Evolutionary conservation across 1,140 invertebrate genomes (phyloP).

Genomic region (Streblospio benedicti): DNA sequence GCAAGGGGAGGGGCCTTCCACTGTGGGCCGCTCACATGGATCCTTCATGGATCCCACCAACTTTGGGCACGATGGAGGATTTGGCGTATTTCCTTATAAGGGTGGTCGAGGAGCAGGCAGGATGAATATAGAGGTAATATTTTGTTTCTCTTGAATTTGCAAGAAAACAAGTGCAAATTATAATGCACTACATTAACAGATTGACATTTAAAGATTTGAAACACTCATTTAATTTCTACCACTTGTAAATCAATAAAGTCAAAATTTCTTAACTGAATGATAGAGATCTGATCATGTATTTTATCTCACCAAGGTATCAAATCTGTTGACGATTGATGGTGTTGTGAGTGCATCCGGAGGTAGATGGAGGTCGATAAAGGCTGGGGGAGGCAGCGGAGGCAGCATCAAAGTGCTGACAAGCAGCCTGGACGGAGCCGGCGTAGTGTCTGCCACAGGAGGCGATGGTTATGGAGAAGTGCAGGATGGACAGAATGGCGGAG

Average conservation of each 20-base stretch:
- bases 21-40: constrained; percentile 27
- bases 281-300: too few species aligned
- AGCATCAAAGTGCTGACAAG: constrained; percentile 25
- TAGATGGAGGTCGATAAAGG: constrained; percentile 22
- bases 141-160: constrained; percentile 24
- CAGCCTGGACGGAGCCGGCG: constrained; percentile 29
- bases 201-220: too few species aligned
- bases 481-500: constrained; percentile 26
- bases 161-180: too few species aligned
- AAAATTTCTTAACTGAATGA: too few species aligned
- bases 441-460: constrained; percentile 27
- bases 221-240: too few species aligned
- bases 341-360: constrained; percentile 22
- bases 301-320: too few species aligned
- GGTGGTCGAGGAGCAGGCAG: constrained; percentile 29
- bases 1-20: constrained; percentile 26
- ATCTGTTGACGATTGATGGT: constrained; percentile 4
- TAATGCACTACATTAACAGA: too few species aligned
- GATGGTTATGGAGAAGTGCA: constrained; percentile 22
- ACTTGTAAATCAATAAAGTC: too few species aligned
- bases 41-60: constrained; percentile 27
- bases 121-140: constrained; percentile 23
- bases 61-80: constrained; percentile 33
- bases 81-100: constrained; percentile 26
- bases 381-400: constrained; percentile 33